A percentile compares a stretch with the other conserved stretches of the same genome.
Conservation (phyloP, 2,113 vertebrate species). For the Lathamus discolor region DNA sequence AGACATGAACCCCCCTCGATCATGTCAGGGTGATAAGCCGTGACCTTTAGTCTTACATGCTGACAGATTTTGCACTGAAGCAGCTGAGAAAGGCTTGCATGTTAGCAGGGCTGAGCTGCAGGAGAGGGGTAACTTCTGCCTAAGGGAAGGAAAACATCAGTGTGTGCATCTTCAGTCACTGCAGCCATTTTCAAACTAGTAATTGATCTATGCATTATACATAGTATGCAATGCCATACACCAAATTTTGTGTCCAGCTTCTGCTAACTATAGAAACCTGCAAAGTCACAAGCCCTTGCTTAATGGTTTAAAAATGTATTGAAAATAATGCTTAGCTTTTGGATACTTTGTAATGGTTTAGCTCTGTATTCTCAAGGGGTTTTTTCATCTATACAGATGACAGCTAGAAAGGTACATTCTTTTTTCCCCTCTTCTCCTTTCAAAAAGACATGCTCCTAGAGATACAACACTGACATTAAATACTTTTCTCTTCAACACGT, state of each 20-base stretch:
- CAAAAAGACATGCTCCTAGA: not conserved
- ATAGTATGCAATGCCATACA: not conserved
- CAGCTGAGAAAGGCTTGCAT: not conserved
- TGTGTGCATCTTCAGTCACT: not conserved
- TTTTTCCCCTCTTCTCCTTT: not conserved
- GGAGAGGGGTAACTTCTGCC: not conserved
- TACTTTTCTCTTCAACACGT: not conserved
- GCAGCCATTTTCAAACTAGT: not conserved
- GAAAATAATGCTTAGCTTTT: not conserved
- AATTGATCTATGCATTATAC: accelerated
- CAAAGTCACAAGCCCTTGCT: not conserved
- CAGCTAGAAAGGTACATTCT: not conserved
- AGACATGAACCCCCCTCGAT: not conserved
- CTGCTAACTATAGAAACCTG: not conserved
- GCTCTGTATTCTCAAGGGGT: not conserved
- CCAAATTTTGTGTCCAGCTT: not conserved
- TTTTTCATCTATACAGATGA: not conserved
- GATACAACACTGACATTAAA: not conserved
- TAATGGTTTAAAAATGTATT: not conserved
- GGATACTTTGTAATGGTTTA: not conserved
- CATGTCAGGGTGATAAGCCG: not conserved
- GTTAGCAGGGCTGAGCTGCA: not conserved
- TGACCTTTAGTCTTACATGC: not conserved
- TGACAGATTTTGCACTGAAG: not conserved
- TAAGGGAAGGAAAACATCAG: not conserved